phyloP scores from a whole-genome alignment of 2,797 vertebrate species.

The Acipenser ruthenus region DNA sequence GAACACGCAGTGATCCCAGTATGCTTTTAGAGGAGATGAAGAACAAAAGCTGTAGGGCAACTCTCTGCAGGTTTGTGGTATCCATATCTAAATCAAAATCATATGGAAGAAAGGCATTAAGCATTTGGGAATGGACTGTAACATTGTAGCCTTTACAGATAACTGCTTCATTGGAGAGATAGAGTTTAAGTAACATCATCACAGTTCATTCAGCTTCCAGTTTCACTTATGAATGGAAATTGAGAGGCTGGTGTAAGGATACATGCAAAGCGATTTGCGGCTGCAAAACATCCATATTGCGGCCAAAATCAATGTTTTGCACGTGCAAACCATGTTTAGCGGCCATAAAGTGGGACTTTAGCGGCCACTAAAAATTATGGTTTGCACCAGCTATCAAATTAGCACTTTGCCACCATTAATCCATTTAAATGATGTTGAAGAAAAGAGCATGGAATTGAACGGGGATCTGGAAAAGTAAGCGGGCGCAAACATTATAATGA shows the following conservation, averaged over 20 bases:
- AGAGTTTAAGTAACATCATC: not conserved
- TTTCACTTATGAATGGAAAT: not conserved
- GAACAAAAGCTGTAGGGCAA: not conserved
- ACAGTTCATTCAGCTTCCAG: not conserved
- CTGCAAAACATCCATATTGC: not conserved
- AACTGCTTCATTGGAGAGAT: not conserved
- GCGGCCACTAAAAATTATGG: no score
- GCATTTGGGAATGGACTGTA: not conserved
- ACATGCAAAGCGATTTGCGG: not conserved
- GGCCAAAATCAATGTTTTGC: not conserved
- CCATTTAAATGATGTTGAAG: no score
- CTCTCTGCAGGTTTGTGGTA: not conserved
- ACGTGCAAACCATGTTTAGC: not conserved
- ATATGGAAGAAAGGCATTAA: not conserved
- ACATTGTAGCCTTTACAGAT: not conserved
- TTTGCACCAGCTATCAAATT: no score
- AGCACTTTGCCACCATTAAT: no score
- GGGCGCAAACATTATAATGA: no score
- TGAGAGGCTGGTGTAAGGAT: not conserved
- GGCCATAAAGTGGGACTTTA: no score
- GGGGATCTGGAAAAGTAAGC: no score
- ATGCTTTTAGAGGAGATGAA: slow-evolving; percentile 29
- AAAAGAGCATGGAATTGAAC: no score
- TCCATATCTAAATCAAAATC: not conserved
- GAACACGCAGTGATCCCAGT: slow-evolving; percentile 42